Conservation (phyloP, 2,797 vertebrate species). For the Poeciliopsis presidionis region DNA sequence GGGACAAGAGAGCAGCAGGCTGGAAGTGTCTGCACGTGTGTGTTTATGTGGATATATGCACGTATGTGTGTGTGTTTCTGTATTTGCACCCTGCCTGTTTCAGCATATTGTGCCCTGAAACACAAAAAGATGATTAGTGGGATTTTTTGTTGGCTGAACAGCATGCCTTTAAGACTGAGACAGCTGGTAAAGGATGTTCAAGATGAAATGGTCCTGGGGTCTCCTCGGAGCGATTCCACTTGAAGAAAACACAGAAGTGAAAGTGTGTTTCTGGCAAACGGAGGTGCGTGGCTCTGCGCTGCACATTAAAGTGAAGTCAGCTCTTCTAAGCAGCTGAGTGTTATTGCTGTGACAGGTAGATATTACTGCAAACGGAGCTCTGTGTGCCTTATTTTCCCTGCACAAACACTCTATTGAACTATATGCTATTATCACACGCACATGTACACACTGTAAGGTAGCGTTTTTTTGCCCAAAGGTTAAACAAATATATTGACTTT, state of each 20-base stretch:
- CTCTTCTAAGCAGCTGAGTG: conserved; percentile 43
- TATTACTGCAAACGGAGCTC: conserved; percentile 35
- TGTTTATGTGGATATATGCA: conserved; percentile 41
- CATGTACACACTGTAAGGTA: conserved; percentile 23
- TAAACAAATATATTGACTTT: conserved; percentile 76
- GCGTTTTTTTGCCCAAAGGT: conserved; percentile 68
- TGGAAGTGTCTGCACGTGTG: conserved; percentile 67
- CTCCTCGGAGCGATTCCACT: conserved; percentile 75
- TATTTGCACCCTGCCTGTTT: conserved; percentile 76
- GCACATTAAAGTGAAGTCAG: conserved; percentile 56
- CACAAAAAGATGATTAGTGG: conserved; percentile 86
- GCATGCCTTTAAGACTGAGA: conserved; percentile 83
- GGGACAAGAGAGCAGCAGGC: conserved; percentile 79
- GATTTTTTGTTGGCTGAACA: conserved; percentile 81
- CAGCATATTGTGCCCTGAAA: conserved; percentile 85
- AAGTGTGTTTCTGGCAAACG: conserved; percentile 50
- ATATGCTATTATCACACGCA: background rate
- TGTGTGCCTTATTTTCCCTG: conserved; percentile 9
- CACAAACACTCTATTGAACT: conserved; percentile 11
- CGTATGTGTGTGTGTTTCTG: conserved; percentile 40
- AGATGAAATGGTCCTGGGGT: conserved; percentile 78
- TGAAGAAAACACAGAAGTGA: conserved; percentile 70
- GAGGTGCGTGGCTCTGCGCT: conserved; percentile 26
- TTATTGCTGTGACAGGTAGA: conserved; percentile 44
- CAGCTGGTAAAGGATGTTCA: conserved; percentile 82